phyloP scores from a whole-genome alignment of 2,888 invertebrate species.

The Andrena marginata region DNA sequence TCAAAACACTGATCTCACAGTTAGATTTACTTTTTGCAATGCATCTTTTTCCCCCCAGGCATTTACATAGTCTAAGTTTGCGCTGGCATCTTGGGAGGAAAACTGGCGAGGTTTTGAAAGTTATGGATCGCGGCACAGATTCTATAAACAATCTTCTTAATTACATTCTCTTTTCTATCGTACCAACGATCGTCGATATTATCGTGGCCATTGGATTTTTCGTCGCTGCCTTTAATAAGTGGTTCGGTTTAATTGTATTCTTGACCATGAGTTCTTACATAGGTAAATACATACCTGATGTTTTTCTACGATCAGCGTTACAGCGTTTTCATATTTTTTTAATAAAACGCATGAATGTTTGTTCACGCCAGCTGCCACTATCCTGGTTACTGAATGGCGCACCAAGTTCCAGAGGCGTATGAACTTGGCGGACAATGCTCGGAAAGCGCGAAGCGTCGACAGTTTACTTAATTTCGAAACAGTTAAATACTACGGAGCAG shows the following conservation, averaged over 20 bases:
- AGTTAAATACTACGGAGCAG: constrained; percentile 98
- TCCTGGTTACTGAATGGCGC: constrained; percentile 98
- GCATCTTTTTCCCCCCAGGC: constrained; percentile 87
- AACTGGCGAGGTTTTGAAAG: constrained; percentile 97
- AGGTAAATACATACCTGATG: constrained; percentile 87
- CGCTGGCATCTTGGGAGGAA: constrained; percentile 98
- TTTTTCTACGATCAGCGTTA: neutral
- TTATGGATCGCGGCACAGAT: constrained; percentile 99
- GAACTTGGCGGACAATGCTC: constrained; percentile 97
- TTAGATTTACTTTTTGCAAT: constrained; percentile 13
- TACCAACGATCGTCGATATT: constrained; percentile 97
- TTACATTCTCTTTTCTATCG: constrained; percentile 96
- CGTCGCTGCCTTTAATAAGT: constrained; percentile 93
- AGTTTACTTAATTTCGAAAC: constrained; percentile 99
- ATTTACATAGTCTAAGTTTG: constrained; percentile 95
- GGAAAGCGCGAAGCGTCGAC: constrained; percentile 96
- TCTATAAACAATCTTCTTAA: constrained; percentile 97
- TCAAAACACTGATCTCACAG: too few relatives aligned
- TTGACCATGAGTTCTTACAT: constrained; percentile 97
- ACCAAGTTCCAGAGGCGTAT: constrained; percentile 97
- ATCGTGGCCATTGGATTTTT: constrained; percentile 96
- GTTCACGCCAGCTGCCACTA: constrained; percentile 90
- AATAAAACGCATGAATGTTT: neutral
- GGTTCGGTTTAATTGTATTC: constrained; percentile 98
- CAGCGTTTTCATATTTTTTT: neutral